Evolutionary conservation across 1,140 invertebrate genomes (phyloP).

Genomic region (Pseudomyrmex gracilis): DNA sequence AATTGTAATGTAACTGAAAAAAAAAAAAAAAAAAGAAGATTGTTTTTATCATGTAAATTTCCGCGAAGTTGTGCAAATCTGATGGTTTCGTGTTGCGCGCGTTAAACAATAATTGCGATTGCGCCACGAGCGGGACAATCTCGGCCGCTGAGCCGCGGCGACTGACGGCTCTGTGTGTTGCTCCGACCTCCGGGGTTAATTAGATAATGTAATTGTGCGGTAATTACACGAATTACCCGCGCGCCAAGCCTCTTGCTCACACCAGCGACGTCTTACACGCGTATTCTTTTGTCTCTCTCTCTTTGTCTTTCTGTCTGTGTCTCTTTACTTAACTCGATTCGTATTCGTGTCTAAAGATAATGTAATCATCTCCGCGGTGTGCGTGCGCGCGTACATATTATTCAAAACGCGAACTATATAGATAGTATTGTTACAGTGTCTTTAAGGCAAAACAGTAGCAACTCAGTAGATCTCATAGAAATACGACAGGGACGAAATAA

Average conservation of each 20-base stretch:
- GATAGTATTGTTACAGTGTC: too few species aligned
- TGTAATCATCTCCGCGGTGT: slow-evolving; percentile 36
- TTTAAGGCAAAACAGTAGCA: neutral
- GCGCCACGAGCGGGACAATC: slow-evolving; percentile 79
- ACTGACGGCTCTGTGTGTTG: slow-evolving; percentile 58
- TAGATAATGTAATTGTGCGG: slow-evolving; percentile 84
- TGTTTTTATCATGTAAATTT: slow-evolving; percentile 16
- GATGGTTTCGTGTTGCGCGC: slow-evolving; percentile 54
- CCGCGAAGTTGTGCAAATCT: slow-evolving; percentile 65
- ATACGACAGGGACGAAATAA: too few species aligned
- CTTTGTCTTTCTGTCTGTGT: slow-evolving; percentile 23
- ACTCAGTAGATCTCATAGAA: slow-evolving; percentile 2
- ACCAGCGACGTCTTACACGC: slow-evolving; percentile 40
- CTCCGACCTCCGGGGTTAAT: slow-evolving; percentile 82
- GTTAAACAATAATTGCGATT: slow-evolving; percentile 81
- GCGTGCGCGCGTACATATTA: neutral
- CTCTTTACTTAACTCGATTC: slow-evolving; percentile 28
- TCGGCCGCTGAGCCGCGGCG: slow-evolving; percentile 67
- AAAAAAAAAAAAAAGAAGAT: too few species aligned
- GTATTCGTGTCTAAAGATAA: slow-evolving; percentile 30
- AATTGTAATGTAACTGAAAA: too few species aligned
- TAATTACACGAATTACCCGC: slow-evolving; percentile 82
- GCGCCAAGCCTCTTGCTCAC: slow-evolving; percentile 75
- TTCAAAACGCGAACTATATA: neutral
- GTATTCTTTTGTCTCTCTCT: slow-evolving; percentile 28